Percentiles rank a stretch among this genome's conserved stretches.
phyloP scores from a whole-genome alignment of 2,797 vertebrate species.

The Hydrophis major region DNA sequence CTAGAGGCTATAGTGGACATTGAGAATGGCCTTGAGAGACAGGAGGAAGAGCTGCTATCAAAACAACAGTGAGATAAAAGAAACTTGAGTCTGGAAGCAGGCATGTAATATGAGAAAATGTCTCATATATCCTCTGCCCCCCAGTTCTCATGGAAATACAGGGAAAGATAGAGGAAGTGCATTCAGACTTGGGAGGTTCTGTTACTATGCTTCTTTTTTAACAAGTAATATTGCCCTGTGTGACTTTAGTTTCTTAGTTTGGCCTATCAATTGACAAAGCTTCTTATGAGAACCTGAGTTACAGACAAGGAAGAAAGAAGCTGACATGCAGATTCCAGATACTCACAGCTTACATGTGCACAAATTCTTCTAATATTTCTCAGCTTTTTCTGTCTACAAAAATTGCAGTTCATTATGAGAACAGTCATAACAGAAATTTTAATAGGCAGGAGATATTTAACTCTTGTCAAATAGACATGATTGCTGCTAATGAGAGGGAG shows the following conservation, averaged over 20 bases:
- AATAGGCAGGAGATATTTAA: background rate
- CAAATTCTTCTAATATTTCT: background rate
- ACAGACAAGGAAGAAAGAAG: background rate
- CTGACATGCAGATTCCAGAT: background rate
- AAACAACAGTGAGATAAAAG: background rate
- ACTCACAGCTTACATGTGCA: background rate
- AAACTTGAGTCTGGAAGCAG: background rate
- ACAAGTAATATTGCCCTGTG: background rate
- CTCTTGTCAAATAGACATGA: slow-evolving; percentile 10
- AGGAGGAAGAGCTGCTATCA: background rate
- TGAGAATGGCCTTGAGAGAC: background rate
- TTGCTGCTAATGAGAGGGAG: slow-evolving; percentile 7
- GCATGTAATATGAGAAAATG: background rate
- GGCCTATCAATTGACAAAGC: background rate
- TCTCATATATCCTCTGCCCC: background rate
- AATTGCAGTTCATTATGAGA: background rate
- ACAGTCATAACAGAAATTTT: background rate
- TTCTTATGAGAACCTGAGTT: background rate
- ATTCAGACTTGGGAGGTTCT: background rate
- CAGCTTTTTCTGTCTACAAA: background rate
- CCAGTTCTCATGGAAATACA: background rate
- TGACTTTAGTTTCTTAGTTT: background rate
- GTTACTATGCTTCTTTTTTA: background rate
- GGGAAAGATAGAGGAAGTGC: background rate
- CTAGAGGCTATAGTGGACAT: background rate